A percentile compares a stretch with the other conserved stretches of the same genome.
Conservation (phyloP, 2,888 invertebrate species). For the Diplazon laetatorius region DNA sequence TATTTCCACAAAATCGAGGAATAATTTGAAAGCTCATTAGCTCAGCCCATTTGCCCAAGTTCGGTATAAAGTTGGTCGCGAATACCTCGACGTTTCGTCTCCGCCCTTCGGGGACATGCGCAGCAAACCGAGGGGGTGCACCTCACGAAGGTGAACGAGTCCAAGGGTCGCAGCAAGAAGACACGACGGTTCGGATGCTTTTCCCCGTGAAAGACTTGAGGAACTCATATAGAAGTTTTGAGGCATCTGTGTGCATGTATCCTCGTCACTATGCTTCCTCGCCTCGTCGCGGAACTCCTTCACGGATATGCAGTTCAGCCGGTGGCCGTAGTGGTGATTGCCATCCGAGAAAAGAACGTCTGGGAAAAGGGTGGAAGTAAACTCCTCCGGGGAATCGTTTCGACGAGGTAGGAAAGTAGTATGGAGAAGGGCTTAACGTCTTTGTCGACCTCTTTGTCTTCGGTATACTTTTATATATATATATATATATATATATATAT, state of each 20-base stretch:
- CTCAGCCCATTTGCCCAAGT: conserved; percentile 79
- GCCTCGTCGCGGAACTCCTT: conserved; percentile 19
- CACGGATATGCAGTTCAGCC: conserved; percentile 34
- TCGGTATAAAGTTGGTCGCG: conserved; percentile 75
- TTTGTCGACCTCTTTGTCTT: conserved; percentile 23
- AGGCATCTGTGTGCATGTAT: conserved; percentile 22
- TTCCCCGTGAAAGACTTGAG: conserved; percentile 5
- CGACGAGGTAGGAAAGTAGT: conserved; percentile 22
- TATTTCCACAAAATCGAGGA: conserved; percentile 66
- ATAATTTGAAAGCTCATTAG: conserved; percentile 82
- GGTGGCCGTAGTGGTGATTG: conserved; percentile 18
- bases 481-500: no score
- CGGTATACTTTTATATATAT: no score
- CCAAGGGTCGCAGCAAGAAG: not conserved
- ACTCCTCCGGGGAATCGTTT: conserved; percentile 34
- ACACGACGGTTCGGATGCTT: conserved; percentile 19
- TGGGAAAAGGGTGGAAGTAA: conserved; percentile 13
- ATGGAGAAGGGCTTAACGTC: conserved; percentile 23
- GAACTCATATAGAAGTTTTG: conserved; percentile 18
- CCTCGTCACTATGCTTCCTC: conserved; percentile 25
- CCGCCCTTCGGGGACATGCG: conserved; percentile 41
- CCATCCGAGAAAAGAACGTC: conserved; percentile 24
- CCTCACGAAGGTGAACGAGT: not conserved
- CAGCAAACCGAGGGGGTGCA: not conserved
- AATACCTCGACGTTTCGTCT: conserved; percentile 55